A percentile compares a stretch with the other conserved stretches of the same genome.
These are phyloP conservation scores for Lepidostoma basale DNA, from an alignment of 1,140 invertebrate genomes.

Conservation along the genomic window DNA sequence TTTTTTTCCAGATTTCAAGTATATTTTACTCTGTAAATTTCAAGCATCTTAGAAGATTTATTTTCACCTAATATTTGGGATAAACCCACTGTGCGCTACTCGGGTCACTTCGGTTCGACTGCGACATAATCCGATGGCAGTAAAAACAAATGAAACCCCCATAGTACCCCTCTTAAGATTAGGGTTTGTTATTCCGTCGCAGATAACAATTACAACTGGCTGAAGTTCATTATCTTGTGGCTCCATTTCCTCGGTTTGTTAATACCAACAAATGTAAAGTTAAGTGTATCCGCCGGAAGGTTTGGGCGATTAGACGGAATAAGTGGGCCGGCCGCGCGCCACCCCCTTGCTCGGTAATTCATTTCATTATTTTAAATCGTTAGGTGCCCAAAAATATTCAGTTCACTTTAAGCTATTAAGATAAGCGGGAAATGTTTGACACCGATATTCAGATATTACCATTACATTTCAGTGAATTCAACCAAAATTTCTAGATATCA, in stretches of 20 bases:
- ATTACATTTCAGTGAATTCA: no score
- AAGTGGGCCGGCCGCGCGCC: not conserved
- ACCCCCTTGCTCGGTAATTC: not conserved
- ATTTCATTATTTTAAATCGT: not conserved
- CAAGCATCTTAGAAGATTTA: no score
- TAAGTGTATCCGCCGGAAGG: conserved; percentile 24
- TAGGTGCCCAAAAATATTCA: no score
- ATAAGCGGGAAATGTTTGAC: no score
- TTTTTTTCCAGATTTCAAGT: no score
- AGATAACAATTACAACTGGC: conserved; percentile 22
- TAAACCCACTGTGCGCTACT: no score
- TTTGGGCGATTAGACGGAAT: conserved; percentile 15
- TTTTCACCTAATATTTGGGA: no score
- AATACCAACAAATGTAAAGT: conserved; percentile 26
- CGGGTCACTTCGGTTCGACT: conserved; percentile 11
- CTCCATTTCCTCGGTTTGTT: conserved; percentile 18
- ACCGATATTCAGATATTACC: no score
- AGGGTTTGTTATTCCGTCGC: conserved; percentile 23
- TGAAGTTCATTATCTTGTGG: conserved; percentile 20
- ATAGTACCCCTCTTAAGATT: conserved; percentile 9
- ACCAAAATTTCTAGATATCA: no score
- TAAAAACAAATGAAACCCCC: conserved; percentile 27
- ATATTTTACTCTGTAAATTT: no score
- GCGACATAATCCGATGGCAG: conserved; percentile 15
- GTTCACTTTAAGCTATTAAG: no score